Base-by-base conservation (phyloP, 2,797 vertebrate genomes). In the Peromyscus attwateri region DNA sequence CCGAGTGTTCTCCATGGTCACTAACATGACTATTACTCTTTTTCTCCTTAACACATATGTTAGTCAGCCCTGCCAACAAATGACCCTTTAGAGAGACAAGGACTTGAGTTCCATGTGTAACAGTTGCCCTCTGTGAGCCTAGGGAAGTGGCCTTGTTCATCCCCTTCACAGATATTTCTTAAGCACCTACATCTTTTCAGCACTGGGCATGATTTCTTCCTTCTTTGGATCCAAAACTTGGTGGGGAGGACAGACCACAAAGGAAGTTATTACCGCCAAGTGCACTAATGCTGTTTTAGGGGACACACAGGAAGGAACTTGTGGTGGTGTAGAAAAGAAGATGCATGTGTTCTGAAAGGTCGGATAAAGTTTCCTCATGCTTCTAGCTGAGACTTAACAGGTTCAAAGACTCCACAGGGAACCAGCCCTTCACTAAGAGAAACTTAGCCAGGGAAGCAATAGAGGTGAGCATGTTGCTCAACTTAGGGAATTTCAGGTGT, bases 341-440 rank as follows among this genome's bases (percentile, higher is more conserved):
- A 43, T 1, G 0, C 5, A 9, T 43, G n/a, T 62, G 27, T 21
- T 73, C 14, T 34, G 16, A 14, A 55, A n/a, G 27, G 70, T 46
- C 6, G 46, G 31, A 27, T 40, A 75, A 90, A 92, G 57, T 37
- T 57, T 89, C 79, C 19, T 79, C 9, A 7, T 5, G 31, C 57
- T 94, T 88, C 77, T 46, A 68, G 10, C 40, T 2, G 29, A 90
- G 80, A 92, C n/a, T 75, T 71, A 31, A 73, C 87, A 92, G 75
- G 27, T 57, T 82, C 71, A 64, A 43, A 12, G 57, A 57, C 6
- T 90, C 66, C 37, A 52, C 52, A 7, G 66, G 31, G 14, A 90
- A 66, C 1, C 2, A 43, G 6, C 5, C 6, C 40, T 62, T 87
- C 60, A 31, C 37, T 60, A 55, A 52, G 62, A 80, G 89, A 23